A percentile compares a stretch with the other conserved stretches of the same genome.
phyloP scores from a whole-genome alignment of 2,888 invertebrate genomes.

The Pharmacophagus antenor region DNA sequence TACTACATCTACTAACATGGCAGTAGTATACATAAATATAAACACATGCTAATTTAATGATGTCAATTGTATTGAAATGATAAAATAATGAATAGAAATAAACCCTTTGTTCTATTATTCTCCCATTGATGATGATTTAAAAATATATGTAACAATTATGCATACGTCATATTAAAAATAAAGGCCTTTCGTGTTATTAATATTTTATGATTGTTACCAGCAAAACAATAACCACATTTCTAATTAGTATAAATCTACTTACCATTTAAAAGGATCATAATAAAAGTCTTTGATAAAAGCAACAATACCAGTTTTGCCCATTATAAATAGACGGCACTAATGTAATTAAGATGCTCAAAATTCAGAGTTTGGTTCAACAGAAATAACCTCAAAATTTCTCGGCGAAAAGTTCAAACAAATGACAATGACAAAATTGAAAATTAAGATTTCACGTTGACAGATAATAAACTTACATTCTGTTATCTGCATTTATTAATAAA shows the following conservation, averaged over 20 bases:
- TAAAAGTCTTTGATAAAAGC: conserved; percentile 84
- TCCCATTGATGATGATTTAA: background rate
- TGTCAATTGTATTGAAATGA: background rate
- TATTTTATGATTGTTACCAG: background rate
- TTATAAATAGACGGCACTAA: conserved; percentile 52
- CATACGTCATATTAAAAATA: background rate
- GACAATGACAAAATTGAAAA: background rate
- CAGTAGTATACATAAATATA: background rate
- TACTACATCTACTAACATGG: background rate
- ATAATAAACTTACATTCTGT: background rate
- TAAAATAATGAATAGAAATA: background rate
- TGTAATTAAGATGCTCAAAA: background rate
- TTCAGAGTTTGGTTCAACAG: background rate
- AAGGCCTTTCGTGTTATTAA: background rate
- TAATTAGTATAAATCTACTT: conserved; percentile 64
- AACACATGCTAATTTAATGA: background rate
- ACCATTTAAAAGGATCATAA: conserved; percentile 90
- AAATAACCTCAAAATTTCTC: background rate
- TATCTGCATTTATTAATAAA: no score
- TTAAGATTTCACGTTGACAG: background rate
- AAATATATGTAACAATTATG: background rate
- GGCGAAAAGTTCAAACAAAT: background rate
- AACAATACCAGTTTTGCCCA: conserved; percentile 81
- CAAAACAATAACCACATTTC: conserved; percentile 21
- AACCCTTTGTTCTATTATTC: conserved; percentile 1